Evolutionary conservation across 2,113 vertebrate genomes (phyloP).

Genomic region (Nibea albiflora): DNA sequence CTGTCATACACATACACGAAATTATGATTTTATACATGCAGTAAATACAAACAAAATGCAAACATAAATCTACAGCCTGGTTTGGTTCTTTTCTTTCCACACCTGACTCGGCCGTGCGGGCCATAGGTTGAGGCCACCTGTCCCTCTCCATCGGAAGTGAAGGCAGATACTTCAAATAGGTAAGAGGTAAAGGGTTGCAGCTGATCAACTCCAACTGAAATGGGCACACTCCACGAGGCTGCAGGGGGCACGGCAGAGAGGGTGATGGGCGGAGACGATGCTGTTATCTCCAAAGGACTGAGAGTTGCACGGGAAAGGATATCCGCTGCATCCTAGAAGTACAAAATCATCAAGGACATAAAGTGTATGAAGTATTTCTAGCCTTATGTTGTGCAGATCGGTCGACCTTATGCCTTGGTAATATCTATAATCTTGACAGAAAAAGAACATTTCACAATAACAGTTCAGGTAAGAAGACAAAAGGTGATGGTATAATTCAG

Average conservation of each 20-base stretch:
- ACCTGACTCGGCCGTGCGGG: slow-evolving; percentile 96
- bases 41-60: not conserved
- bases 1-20: slow-evolving; percentile 74
- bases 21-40: not conserved
- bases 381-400: not conserved
- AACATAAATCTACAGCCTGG: not conserved
- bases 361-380: not conserved
- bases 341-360: slow-evolving; percentile 11
- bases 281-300: slow-evolving; percentile 87
- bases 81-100: slow-evolving; percentile 34
- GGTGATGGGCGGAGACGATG: slow-evolving; percentile 73
- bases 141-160: slow-evolving; percentile 92
- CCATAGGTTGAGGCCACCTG: slow-evolving; percentile 95
- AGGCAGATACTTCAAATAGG: slow-evolving; percentile 97
- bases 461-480: not conserved
- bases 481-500: slow-evolving; percentile 34
- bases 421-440: not conserved
- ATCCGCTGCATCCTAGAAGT: slow-evolving; percentile 90
- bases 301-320: slow-evolving; percentile 93
- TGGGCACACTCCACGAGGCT: slow-evolving; percentile 91
- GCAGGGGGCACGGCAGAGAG: slow-evolving; percentile 82
- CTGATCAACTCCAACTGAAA: slow-evolving; percentile 90
- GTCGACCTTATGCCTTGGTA: not conserved
- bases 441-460: slow-evolving; percentile 5
- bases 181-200: slow-evolving; percentile 94